Conservation (phyloP, 2,888 invertebrate genomes). For the Eledona agricola region DNA sequence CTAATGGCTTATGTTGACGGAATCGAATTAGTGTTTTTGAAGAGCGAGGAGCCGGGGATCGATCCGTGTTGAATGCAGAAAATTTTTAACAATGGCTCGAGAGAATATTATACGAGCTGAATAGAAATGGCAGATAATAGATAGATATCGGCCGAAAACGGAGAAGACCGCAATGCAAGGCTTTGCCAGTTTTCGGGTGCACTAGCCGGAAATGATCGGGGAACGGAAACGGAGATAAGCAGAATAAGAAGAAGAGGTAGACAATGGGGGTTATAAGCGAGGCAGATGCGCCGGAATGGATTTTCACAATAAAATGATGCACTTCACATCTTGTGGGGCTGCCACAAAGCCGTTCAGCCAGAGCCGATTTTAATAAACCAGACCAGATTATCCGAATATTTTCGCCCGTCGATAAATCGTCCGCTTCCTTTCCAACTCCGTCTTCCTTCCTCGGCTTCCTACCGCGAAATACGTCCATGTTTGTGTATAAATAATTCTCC, state of each 20-base stretch:
- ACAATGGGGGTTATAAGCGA: conserved; percentile 59
- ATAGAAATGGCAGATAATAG: conserved; percentile 48
- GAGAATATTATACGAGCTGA: conserved; percentile 44
- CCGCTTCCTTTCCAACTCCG: not conserved
- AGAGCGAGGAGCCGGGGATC: conserved; percentile 6
- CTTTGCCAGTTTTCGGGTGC: conserved; percentile 61
- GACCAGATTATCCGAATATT: conserved; percentile 30
- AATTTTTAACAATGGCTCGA: conserved; percentile 44
- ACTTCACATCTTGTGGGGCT: conserved; percentile 52
- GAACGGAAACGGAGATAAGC: conserved; percentile 63
- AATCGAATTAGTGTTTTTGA: conserved; percentile 24
- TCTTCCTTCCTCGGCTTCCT: no score
- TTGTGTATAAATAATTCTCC: conserved; percentile 19
- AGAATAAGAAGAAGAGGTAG: conserved; percentile 63
- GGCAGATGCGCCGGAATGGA: conserved; percentile 60
- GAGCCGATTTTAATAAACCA: conserved; percentile 37
- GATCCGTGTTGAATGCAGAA: conserved; percentile 29
- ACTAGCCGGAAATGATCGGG: conserved; percentile 62
- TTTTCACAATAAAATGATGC: conserved; percentile 58
- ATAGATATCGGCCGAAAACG: conserved; percentile 47
- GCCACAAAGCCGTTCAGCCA: conserved; percentile 30
- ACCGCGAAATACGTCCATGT: no score
- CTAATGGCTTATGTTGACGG: conserved; percentile 28
- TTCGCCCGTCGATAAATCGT: conserved; percentile 13
- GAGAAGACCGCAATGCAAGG: conserved; percentile 48